Percentiles rank a stretch among this genome's conserved stretches.
These are phyloP conservation scores for Pseudois nayaur DNA, from an alignment of 2,113 vertebrate genomes.

Conservation along the genomic window DNA sequence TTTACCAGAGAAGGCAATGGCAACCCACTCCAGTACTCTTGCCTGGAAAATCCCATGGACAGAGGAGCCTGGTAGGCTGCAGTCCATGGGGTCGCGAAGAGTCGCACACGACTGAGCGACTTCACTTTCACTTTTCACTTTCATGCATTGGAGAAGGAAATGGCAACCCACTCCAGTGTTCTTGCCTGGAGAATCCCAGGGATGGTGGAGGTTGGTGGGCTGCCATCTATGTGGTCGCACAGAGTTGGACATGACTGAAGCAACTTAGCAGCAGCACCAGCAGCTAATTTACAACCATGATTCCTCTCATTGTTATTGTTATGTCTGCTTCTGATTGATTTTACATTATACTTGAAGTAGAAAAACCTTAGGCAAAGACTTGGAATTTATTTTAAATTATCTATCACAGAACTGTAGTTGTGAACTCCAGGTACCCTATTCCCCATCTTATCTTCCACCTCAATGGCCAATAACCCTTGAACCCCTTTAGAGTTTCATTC, in stretches of 20 bases:
- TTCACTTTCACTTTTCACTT: no score
- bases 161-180: no score
- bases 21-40: no score
- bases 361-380: background rate
- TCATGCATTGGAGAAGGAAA: no score
- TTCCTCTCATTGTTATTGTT: background rate
- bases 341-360: background rate
- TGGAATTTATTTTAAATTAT: background rate
- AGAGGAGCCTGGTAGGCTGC: no score
- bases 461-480: background rate
- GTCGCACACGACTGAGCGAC: rapidly evolving
- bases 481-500: background rate
- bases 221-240: no score
- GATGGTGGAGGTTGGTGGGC: no score
- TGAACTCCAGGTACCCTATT: background rate
- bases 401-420: background rate
- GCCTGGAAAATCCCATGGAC: no score
- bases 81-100: no score
- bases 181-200: no score
- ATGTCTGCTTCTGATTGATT: background rate
- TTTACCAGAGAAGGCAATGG: background rate
- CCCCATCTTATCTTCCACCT: background rate
- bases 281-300: background rate
- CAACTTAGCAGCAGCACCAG: no score
- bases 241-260: no score